phyloP scores from a whole-genome alignment of 2,797 vertebrate species.

The Spea hammondii region DNA sequence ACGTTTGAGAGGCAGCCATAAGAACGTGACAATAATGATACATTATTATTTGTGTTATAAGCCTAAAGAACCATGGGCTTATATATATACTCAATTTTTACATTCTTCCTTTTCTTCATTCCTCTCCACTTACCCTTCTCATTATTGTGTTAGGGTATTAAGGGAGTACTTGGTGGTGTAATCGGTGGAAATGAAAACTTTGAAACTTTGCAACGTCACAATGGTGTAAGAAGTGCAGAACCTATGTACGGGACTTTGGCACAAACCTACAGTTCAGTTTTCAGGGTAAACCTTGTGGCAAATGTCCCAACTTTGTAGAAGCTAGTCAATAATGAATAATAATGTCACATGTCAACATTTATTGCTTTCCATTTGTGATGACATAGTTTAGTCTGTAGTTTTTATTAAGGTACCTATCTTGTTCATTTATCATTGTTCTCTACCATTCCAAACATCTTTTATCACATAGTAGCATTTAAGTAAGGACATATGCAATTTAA shows the following conservation, averaged over 20 bases:
- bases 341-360: slow-evolving; percentile 53
- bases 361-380: slow-evolving; percentile 60
- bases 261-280: slow-evolving; percentile 74
- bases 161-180: slow-evolving; percentile 64
- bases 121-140: slow-evolving; percentile 3
- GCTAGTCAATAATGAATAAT: slow-evolving; percentile 57
- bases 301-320: slow-evolving; percentile 62
- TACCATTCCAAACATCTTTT: too few species aligned
- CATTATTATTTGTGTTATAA: too few species aligned
- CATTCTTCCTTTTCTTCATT: not conserved
- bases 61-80: too few species aligned
- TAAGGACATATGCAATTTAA: too few species aligned
- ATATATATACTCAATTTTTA: too few species aligned
- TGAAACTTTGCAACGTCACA: slow-evolving; percentile 70
- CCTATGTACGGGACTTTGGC: slow-evolving; percentile 73
- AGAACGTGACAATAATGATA: too few species aligned
- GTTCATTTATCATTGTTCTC: slow-evolving; percentile 7
- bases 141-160: slow-evolving; percentile 73
- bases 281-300: slow-evolving; percentile 72
- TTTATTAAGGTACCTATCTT: slow-evolving; percentile 28
- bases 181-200: slow-evolving; percentile 71
- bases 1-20: too few species aligned
- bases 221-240: slow-evolving; percentile 72
- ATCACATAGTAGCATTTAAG: too few species aligned
- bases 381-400: slow-evolving; percentile 10